Percentiles rank a stretch among this genome's conserved stretches.
phyloP scores from a whole-genome alignment of 2,113 vertebrate genomes.

The Oreochromis tanganicae region DNA sequence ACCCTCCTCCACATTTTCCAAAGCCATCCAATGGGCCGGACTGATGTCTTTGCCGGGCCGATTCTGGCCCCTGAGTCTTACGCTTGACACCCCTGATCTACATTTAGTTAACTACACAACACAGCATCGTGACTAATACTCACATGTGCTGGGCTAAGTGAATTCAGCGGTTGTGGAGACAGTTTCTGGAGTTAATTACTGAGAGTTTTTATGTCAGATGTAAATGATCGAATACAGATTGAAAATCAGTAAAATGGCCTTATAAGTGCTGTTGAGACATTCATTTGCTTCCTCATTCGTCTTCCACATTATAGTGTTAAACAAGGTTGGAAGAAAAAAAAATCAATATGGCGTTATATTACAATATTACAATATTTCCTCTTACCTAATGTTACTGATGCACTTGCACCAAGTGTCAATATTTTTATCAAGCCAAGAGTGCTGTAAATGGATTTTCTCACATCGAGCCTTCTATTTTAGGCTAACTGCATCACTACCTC shows the following conservation, averaged over 20 bases:
- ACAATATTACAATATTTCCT: conserved; percentile 46
- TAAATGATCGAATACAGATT: conserved; percentile 9
- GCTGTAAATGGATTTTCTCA: conserved; percentile 38
- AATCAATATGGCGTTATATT: conserved; percentile 43
- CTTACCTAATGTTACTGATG: conserved; percentile 23
- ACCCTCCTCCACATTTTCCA: neutral
- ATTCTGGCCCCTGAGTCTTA: neutral
- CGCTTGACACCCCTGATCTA: neutral
- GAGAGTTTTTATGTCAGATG: neutral
- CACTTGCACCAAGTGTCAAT: conserved; percentile 36
- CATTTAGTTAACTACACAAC: neutral
- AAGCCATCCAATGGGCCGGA: neutral
- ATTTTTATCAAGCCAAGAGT: conserved; percentile 38
- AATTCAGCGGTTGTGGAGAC: neutral
- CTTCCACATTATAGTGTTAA: conserved; percentile 36
- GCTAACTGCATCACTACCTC: conserved; percentile 2
- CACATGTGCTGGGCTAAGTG: neutral
- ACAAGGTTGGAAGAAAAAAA: conserved; percentile 7
- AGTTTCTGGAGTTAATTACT: neutral
- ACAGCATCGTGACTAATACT: neutral
- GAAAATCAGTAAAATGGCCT: conserved; percentile 20
- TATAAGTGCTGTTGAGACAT: conserved; percentile 17
- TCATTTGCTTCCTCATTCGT: conserved; percentile 26
- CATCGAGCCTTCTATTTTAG: conserved; percentile 16
- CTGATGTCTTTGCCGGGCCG: neutral